Base-by-base conservation (phyloP, 2,797 vertebrate genomes). In the Pseudochromis fuscus region DNA sequence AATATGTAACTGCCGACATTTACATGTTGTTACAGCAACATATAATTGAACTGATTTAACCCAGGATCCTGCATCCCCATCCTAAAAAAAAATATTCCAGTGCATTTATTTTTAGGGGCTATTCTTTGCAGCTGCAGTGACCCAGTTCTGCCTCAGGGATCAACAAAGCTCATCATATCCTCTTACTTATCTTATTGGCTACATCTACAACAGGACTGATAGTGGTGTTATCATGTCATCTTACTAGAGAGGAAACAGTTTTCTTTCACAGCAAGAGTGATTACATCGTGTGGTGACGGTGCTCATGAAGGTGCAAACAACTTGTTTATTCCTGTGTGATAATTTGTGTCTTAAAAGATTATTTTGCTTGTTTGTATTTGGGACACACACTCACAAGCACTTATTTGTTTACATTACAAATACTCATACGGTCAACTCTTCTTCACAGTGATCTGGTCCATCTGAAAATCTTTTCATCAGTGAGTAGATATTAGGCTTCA, bases 101-200 rank as follows among this genome's bases (percentile, higher is more conserved):
- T 19, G 37, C 13, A 19, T 75, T 58, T 63, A 70, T 57, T 72
- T 75, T 80, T 7, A 46, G 38, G 40, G 27, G 49, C 21, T 35
- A 31, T 37, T n/a, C n/a, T 28, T 60, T 11, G 2, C 1, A 44
- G 51, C 63, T 72, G 38, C 25, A 49, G 57, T 79, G 81, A 86
- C 82, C 79, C 67, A 79, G 60, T 69, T 86, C 65, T 51, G 66
- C 81, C 59, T 73, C 60, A 1, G 67, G 80, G 78, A 85, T 82
- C 81, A 77, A 80, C 81, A 77, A 33, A 33, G 45, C 75, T 69
- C 71, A 62, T 74, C 72, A 35, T 42, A 69, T 72, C 57, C 30
- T 66, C 56, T 66, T 27, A 18, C 46, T 68, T 40, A 58, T 82
- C 65, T 62, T 16, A 35, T 12, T 52, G 45, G 59, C 56, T 57